phyloP scores from a whole-genome alignment of 2,888 invertebrate species.

The Epirrhoe alternata region DNA sequence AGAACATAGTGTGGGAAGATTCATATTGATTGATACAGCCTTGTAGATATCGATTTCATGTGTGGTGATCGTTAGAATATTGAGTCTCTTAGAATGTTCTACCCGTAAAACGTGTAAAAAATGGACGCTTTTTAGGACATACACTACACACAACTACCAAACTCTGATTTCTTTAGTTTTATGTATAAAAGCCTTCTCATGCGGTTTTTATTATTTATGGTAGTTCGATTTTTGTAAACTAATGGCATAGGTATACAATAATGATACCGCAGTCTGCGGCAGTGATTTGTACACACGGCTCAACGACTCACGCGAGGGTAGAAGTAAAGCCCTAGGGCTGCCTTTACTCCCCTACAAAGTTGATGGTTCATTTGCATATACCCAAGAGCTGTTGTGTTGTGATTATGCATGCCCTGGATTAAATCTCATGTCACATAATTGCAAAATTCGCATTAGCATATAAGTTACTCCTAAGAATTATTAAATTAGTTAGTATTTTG shows the following conservation, averaged over 20 bases:
- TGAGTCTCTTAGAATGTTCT: constrained; percentile 7
- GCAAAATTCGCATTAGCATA: constrained; percentile 8
- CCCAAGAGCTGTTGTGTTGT: constrained; percentile 47
- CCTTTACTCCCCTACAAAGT: constrained; percentile 41
- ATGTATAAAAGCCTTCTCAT: background rate
- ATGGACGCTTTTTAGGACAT: background rate
- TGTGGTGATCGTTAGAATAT: constrained; percentile 27
- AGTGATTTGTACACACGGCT: constrained; percentile 53
- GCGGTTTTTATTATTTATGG: background rate
- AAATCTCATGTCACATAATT: constrained; percentile 27
- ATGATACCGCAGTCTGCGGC: constrained; percentile 54
- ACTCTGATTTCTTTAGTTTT: background rate
- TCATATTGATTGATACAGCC: constrained; percentile 42
- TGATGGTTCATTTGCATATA: constrained; percentile 54
- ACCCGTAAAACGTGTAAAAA: background rate
- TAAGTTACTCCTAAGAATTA: background rate
- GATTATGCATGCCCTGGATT: constrained; percentile 36
- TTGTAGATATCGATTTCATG: constrained; percentile 23
- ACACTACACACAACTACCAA: background rate
- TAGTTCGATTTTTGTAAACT: background rate
- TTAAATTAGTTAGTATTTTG: background rate
- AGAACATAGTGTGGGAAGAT: constrained; percentile 58
- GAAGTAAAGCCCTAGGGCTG: constrained; percentile 52
- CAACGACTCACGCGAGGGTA: constrained; percentile 48
- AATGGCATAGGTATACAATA: constrained; percentile 43